Evolutionary conservation across 1,140 invertebrate genomes (phyloP).

Genomic region (Chelonus insularis): DNA sequence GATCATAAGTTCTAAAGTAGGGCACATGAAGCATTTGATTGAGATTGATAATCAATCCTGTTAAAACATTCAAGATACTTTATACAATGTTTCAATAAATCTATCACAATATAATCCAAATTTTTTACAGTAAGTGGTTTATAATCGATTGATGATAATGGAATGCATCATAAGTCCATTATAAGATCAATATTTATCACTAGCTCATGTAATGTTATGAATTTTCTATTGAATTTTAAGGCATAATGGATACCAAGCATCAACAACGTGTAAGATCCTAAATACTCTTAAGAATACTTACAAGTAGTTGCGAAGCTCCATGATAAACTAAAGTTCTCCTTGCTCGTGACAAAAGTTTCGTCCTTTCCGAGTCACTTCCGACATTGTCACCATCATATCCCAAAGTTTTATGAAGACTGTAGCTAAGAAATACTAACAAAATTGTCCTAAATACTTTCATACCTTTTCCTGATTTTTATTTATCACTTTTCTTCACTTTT

Average conservation of each 20-base stretch:
- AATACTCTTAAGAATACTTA: conserved; percentile 33
- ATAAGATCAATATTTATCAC: background rate
- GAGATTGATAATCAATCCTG: too few species aligned
- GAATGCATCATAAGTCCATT: background rate
- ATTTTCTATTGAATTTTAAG: background rate
- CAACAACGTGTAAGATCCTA: too few species aligned
- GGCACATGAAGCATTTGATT: too few species aligned
- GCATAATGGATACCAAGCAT: background rate
- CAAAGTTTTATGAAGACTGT: conserved; percentile 15
- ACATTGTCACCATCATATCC: conserved; percentile 20
- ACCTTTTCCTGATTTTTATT: too few species aligned
- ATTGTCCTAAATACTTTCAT: conserved; percentile 12
- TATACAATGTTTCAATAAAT: too few species aligned
- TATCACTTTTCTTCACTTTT: too few species aligned
- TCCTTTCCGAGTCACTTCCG: conserved; percentile 1
- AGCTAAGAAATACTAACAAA: conserved; percentile 10
- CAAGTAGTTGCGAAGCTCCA: conserved; percentile 41
- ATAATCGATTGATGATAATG: conserved; percentile 16
- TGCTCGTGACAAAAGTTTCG: conserved; percentile 28
- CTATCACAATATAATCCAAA: background rate
- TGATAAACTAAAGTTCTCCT: conserved; percentile 46
- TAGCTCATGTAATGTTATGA: background rate
- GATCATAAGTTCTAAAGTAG: too few species aligned
- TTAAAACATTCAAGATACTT: too few species aligned
- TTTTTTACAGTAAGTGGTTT: background rate